These are phyloP conservation scores for Microtus pennsylvanicus DNA, from an alignment of 2,113 vertebrate genomes.

Conservation along the genomic window DNA sequence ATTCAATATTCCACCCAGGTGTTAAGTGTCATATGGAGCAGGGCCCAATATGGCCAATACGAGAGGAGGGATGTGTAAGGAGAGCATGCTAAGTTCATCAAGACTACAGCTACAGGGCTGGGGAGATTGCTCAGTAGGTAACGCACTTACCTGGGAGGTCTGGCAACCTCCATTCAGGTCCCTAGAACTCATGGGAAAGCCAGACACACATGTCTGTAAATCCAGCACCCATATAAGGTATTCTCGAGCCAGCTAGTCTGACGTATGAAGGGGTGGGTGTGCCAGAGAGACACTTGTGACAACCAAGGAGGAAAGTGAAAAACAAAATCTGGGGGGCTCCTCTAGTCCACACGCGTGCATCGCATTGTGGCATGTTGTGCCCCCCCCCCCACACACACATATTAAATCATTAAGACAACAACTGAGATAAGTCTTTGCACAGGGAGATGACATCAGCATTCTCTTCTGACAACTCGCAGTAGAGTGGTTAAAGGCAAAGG, in stretches of 20 bases:
- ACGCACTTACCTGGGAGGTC: background rate
- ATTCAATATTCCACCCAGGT: background rate
- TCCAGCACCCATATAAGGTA: background rate
- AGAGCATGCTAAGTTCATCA: background rate
- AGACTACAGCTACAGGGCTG: background rate
- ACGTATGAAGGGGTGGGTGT: too few species aligned
- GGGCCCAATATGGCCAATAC: background rate
- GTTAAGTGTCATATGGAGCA: background rate
- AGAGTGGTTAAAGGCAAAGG: background rate
- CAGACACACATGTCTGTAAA: background rate
- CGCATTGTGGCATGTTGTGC: background rate
- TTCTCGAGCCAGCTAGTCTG: background rate
- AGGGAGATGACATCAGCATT: background rate
- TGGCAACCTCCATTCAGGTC: too few species aligned
- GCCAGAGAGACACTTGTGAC: background rate
- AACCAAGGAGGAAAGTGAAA: background rate
- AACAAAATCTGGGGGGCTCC: background rate
- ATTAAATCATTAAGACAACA: background rate
- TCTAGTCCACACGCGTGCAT: background rate
- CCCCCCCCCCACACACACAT: background rate
- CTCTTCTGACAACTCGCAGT: background rate
- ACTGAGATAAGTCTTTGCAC: background rate
- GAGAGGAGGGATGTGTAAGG: background rate
- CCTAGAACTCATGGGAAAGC: background rate
- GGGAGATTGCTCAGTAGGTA: background rate